These are phyloP conservation scores for Verasper variegatus DNA, from an alignment of 2,113 vertebrate species.

Conservation along the genomic window DNA sequence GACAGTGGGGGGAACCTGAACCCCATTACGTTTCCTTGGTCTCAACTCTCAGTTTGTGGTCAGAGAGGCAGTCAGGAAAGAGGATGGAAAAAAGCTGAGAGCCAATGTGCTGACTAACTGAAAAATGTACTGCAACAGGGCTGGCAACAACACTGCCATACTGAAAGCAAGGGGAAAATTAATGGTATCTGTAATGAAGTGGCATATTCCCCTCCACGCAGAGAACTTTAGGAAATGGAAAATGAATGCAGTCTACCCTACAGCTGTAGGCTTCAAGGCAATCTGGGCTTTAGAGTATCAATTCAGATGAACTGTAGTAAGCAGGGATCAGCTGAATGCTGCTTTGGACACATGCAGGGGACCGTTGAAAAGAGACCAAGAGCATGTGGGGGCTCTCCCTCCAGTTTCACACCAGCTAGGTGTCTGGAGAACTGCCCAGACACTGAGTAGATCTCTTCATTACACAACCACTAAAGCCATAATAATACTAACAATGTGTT, in stretches of 20 bases:
- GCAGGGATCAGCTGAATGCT: conserved; percentile 7
- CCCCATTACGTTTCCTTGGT: background rate
- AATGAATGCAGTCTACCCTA: background rate
- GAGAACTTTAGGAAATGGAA: conserved; percentile 2
- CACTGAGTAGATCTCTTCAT: background rate
- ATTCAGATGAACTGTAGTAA: background rate
- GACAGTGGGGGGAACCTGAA: conserved; percentile 10
- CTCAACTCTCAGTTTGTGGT: background rate
- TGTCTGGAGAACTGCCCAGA: background rate
- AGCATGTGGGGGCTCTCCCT: background rate
- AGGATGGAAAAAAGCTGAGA: background rate
- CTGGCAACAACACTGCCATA: background rate
- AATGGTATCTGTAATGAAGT: background rate
- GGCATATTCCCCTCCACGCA: background rate
- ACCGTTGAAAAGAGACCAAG: background rate
- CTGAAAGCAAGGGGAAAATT: background rate
- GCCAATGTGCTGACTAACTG: conserved; percentile 10
- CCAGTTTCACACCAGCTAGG: background rate
- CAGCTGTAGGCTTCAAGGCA: background rate
- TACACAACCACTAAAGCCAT: background rate
- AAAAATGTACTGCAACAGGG: conserved; percentile 2
- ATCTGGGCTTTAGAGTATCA: background rate
- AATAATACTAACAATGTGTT: too few relatives aligned
- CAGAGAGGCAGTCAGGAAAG: background rate
- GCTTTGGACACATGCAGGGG: background rate